Conservation (phyloP, 1,140 invertebrate species). For the Latrodectus geometricus region DNA sequence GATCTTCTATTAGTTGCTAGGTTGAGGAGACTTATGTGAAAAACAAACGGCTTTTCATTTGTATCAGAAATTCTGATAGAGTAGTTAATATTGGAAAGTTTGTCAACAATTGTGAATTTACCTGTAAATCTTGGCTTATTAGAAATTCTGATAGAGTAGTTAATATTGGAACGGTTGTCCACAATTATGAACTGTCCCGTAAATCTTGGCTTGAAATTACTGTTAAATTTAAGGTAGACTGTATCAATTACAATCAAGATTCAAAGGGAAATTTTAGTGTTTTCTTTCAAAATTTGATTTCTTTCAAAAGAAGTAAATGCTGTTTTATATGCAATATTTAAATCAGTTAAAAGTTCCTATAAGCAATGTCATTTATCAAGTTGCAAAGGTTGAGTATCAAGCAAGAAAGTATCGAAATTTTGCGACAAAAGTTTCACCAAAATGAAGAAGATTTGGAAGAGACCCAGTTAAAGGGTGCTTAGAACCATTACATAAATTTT, state of each 20-base stretch:
- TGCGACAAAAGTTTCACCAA: neutral
- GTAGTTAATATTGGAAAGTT: too few relatives aligned
- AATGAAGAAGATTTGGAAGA: neutral
- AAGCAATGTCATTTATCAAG: neutral
- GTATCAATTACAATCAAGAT: neutral
- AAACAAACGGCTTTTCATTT: too few relatives aligned
- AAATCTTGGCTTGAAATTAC: neutral
- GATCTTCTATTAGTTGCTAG: too few relatives aligned
- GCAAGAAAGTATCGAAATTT: neutral
- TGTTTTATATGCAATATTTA: neutral
- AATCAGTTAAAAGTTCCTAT: neutral
- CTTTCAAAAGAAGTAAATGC: neutral
- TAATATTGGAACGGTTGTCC: too few relatives aligned
- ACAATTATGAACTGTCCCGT: neutral
- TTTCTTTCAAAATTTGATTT: neutral
- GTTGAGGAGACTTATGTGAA: too few relatives aligned
- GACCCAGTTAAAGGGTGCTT: neutral
- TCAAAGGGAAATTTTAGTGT: neutral
- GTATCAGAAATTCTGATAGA: too few relatives aligned
- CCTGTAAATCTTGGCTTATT: neutral
- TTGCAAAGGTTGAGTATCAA: neutral
- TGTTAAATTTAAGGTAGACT: neutral
- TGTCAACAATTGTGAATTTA: neutral
- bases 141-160: too few relatives aligned
- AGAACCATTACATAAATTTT: neutral